A percentile compares a stretch with the other conserved stretches of the same genome.
Evolutionary conservation across 2,888 invertebrate species (phyloP).

Genomic region (Gymnosoma rotundatum): DNA sequence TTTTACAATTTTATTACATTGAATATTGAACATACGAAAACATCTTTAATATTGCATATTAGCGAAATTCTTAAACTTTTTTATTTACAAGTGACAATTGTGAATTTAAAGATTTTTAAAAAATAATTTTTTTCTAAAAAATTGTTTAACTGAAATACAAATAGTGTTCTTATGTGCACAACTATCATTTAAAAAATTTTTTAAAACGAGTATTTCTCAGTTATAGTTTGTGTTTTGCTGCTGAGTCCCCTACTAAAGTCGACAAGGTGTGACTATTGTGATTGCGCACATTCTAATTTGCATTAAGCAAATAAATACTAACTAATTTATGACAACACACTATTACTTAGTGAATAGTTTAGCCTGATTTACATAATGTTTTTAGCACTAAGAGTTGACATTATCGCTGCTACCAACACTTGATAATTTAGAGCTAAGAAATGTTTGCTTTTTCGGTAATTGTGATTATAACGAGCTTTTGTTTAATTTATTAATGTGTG

Average conservation of each 20-base stretch:
- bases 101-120: too few species aligned
- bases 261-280: conserved; percentile 46
- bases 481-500: conserved; percentile 57
- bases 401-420: conserved; percentile 70
- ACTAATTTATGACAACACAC: conserved; percentile 42
- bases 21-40: too few species aligned
- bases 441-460: conserved; percentile 56
- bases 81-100: too few species aligned
- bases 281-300: conserved; percentile 24
- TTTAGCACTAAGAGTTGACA: conserved; percentile 79
- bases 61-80: too few species aligned
- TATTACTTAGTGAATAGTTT: conserved; percentile 43
- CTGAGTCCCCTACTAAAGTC: not conserved
- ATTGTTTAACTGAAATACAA: too few species aligned
- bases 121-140: too few species aligned
- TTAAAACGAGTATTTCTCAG: not conserved
- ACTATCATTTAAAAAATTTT: too few species aligned
- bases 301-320: conserved; percentile 29
- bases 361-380: conserved; percentile 80
- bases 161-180: too few species aligned
- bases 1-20: too few species aligned
- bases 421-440: conserved; percentile 38
- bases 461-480: conserved; percentile 63
- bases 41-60: too few species aligned
- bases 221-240: not conserved